These are phyloP conservation scores for Potamarius usumacintae DNA, from an alignment of 2,113 vertebrate species.

Conservation along the genomic window DNA sequence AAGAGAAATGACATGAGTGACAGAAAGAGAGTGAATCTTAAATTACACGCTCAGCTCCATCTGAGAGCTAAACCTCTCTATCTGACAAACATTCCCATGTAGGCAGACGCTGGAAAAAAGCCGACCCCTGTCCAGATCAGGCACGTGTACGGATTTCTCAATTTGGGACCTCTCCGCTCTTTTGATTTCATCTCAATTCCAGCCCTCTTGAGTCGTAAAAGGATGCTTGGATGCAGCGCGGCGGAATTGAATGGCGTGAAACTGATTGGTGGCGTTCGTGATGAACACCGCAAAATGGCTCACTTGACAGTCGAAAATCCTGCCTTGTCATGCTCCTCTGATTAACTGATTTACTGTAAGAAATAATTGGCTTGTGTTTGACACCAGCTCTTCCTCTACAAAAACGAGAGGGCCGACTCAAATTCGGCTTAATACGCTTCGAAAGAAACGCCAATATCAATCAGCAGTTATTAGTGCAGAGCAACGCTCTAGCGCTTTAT, in stretches of 20 bases:
- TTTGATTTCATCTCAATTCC: conserved; percentile 29
- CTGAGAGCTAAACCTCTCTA: not conserved
- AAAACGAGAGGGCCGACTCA: not conserved
- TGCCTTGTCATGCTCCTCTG: conserved; percentile 10
- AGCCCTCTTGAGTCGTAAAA: not conserved
- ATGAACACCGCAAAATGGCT: conserved; percentile 1
- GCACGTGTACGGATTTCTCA: conserved; percentile 24
- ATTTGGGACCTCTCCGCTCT: not conserved
- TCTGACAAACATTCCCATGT: not conserved
- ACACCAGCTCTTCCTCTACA: not conserved
- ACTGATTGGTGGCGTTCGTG: conserved; percentile 19
- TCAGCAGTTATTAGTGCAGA: conserved; percentile 14
- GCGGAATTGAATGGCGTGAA: conserved; percentile 12
- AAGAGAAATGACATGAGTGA: conserved; percentile 13
- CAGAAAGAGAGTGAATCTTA: conserved; percentile 21
- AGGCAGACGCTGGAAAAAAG: not conserved
- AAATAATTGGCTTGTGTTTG: conserved; percentile 35
- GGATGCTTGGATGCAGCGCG: not conserved
- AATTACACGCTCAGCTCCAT: not conserved
- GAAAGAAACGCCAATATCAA: conserved; percentile 27
- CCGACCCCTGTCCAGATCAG: conserved; percentile 7
- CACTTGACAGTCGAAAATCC: conserved; percentile 11
- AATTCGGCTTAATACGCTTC: not conserved
- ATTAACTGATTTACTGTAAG: conserved; percentile 27
- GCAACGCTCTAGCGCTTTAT: not conserved